Percentiles rank a stretch among this genome's conserved stretches.
phyloP scores from a whole-genome alignment of 2,113 vertebrate genomes.

The Mormyrus lacerda region DNA sequence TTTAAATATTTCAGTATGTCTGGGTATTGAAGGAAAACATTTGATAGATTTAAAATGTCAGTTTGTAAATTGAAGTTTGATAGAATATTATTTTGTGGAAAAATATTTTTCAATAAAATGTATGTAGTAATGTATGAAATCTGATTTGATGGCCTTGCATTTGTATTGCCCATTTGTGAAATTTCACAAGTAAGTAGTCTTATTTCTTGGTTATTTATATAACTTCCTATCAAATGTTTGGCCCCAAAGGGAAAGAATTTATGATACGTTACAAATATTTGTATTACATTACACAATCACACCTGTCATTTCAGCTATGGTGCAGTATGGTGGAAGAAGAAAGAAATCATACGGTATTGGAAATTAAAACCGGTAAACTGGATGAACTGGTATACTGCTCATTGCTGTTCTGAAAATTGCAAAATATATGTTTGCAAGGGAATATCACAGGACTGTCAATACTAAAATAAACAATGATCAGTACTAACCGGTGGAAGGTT shows the following conservation, averaged over 20 bases:
- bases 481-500: not conserved
- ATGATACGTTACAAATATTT: not conserved
- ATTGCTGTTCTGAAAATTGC: not conserved
- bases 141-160: not conserved
- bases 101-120: not conserved
- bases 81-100: not conserved
- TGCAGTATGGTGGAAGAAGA: not conserved
- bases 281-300: not conserved
- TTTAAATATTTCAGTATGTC: not conserved
- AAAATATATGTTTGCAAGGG: too few relatives aligned
- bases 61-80: not conserved
- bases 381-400: not conserved
- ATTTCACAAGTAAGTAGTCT: not conserved
- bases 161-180: not conserved
- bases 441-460: too few relatives aligned
- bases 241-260: not conserved
- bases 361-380: not conserved
- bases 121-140: not conserved
- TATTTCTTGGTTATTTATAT: not conserved
- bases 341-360: not conserved
- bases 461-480: too few relatives aligned
- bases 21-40: not conserved
- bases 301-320: not conserved
- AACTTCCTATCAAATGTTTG: not conserved
- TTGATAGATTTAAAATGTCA: not conserved